These are phyloP conservation scores for Cecropterus lyciades DNA, from an alignment of 1,140 invertebrate genomes.

Conservation along the genomic window DNA sequence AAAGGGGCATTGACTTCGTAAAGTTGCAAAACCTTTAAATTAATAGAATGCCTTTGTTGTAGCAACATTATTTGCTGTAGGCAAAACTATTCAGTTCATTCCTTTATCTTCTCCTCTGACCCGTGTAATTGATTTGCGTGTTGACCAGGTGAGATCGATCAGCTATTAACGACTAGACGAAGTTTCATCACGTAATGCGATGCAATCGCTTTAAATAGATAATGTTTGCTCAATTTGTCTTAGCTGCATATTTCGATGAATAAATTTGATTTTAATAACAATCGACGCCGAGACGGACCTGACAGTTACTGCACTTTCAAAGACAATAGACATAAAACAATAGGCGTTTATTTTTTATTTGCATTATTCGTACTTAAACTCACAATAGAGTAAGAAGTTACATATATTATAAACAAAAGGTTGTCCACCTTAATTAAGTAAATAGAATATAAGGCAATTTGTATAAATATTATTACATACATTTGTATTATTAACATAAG, in stretches of 20 bases:
- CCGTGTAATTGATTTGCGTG: conserved; percentile 33
- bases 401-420: not conserved
- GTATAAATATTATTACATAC: no score
- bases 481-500: no score
- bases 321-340: conserved; percentile 3
- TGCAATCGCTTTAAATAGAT: conserved; percentile 24
- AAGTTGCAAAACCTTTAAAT: conserved; percentile 32
- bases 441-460: no score
- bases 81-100: conserved; percentile 19
- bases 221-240: conserved; percentile 10
- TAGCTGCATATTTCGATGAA: not conserved
- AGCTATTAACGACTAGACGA: conserved; percentile 11
- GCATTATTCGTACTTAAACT: not conserved
- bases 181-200: conserved; percentile 23
- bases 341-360: conserved; percentile 9
- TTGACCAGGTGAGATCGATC: conserved; percentile 30
- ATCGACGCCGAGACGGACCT: not conserved
- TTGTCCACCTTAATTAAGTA: not conserved
- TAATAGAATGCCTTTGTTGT: conserved; percentile 26
- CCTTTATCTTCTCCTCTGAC: conserved; percentile 22
- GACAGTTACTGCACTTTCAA: not conserved
- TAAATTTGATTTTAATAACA: conserved; percentile 1
- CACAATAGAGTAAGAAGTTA: no score
- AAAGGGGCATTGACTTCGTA: conserved; percentile 9
- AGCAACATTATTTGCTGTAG: conserved; percentile 17